Base-by-base conservation (phyloP, 2,888 invertebrate genomes). In the Chouioia cunea region DNA sequence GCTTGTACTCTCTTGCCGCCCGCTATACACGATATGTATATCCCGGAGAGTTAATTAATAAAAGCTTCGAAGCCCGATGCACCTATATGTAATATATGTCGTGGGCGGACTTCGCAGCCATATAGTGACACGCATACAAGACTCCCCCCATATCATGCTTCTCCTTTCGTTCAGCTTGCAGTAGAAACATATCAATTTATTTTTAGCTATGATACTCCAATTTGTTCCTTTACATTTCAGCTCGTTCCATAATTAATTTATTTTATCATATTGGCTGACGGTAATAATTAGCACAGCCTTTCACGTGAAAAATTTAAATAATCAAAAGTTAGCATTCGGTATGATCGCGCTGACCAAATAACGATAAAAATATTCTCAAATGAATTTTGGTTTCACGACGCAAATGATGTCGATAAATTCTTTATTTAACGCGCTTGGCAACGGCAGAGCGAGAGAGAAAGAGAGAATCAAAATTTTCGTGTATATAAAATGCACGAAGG, bases 11-110 rank as follows among this genome's bases (percentile, higher is more conserved):
- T 27, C 27, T n/a, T n/a, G 36, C 36, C 36, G 4, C 36, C 36
- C 10, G 36, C 36, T 36, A 10, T 36, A 36, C 36, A 10, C 36
- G 36, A 3, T 10, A 36, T 36, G 6, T 36, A 12, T 48, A 56
- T 52, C 56, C 54, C 43, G 18, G 23, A 48, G 50, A 60, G 22
- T 68, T 68, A 68, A 68, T 68, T 68, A 62, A 68, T 68, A 68
- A 68, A 68, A 62, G 62, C 68, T 27, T 16, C 36, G 36, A 52
- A 57, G 20, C 65, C 44, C 36, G 36, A 36, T 36, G 36, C 36
- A 10, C 6, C 36, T 36, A 10, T 36, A 36, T 8, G 36, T 36
- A 36, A 36, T 36, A 10, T 10, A 10, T 10, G 36, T 36, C 36
- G 36, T 36, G 36, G 36, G 36, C 6, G 36, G 36, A 36, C 6